Base-by-base conservation (phyloP, 2,888 invertebrate genomes). In the Marasmarcha lunaedactyla region DNA sequence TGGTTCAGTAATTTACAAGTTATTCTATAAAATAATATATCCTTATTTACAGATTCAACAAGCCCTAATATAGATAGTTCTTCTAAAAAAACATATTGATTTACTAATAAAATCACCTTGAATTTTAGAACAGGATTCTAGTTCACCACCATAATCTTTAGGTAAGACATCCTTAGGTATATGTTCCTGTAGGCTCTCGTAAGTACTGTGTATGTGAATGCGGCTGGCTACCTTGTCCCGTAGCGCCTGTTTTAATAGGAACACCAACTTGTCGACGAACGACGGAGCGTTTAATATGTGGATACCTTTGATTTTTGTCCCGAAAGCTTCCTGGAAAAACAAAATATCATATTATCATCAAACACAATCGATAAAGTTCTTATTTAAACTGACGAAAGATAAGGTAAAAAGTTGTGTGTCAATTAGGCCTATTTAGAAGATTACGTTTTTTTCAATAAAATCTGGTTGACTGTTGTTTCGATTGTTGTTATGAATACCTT, bases 231-330 rank as follows among this genome's bases (percentile, higher is more conserved):
- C 68, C 45, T 81, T 81, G 40, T 72, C 73, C 14, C 67, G 62
- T 0, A 81, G 55, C 2, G 68, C 71, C 51, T 74, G 73, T 43
- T 79, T 81, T 2, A 81, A 42, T 1, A 81, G 14, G 26, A 63
- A 71, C 0, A 81, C 49, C 9, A 81, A 39, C 46, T 61, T 71
- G 41, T 81, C 78, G 1, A 81, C 61, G 36, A 72, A 81, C 0
- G 69, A 46, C 1, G 81, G 76, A 0, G 81, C 79, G 42, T 79
- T 73, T 7, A 81, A 14, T 4, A 81, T 63, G 46, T 81, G 81
- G 33, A 81, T 79, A 0, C 81, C 81, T 53, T 77, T 78, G 26
- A 81, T 73, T 57, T 74, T 79, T 0, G 72, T 74, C 0, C 79
- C 77, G 4, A 63, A 66, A 1, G 71, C 76, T 59, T 81, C 78